Base-by-base conservation (phyloP, 2,888 invertebrate species). In the Philonicus albiceps region DNA sequence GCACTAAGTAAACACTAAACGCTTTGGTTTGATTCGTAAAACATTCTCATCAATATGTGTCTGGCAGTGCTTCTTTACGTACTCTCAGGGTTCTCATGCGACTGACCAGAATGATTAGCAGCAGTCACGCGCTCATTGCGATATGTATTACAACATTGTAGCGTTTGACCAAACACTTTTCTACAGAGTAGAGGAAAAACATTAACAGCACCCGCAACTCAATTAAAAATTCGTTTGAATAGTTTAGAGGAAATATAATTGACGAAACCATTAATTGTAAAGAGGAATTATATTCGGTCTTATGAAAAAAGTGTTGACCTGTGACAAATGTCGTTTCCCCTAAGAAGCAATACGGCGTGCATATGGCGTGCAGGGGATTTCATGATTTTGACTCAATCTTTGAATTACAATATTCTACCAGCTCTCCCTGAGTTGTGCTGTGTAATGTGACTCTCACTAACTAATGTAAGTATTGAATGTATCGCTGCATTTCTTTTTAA, bases 401-500 rank as follows among this genome's bases (percentile, higher is more conserved):
- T n/a, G 74, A 4, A 49, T 78, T 27, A 27, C 19, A 27, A 7
- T 1, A 3, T 64, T 11, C 19, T 5, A 78, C 49, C 78, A 49
- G 78, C 19, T 31, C 34, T 74, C 34, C 34, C 37, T 37, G 37
- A 22, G 40, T 49, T 22, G 27, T 40, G 78, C 78, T 78, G 49
- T 49, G 78, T 3, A 40, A 13, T 31, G n/a, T n/a, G 22, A 78
- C 78, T 49, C 49, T 78, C 78, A 27, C 78, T 27, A 7, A 30
- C 27, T 49, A 78, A 78, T 78, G 43, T 49, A 78, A 43, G 11
- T 37, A 37, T 78, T 43, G 43, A 22, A 22, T 78, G 53, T 43
- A 43, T 78, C 78, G 43, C 49, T 53, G 78, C 78, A 22, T 78
- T 78, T 78, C 78, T 49, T 43, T 78, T 78, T 43, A 49, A 78